phyloP scores from a whole-genome alignment of 1,140 invertebrate species.

The Pentalonia nigronervosa region DNA sequence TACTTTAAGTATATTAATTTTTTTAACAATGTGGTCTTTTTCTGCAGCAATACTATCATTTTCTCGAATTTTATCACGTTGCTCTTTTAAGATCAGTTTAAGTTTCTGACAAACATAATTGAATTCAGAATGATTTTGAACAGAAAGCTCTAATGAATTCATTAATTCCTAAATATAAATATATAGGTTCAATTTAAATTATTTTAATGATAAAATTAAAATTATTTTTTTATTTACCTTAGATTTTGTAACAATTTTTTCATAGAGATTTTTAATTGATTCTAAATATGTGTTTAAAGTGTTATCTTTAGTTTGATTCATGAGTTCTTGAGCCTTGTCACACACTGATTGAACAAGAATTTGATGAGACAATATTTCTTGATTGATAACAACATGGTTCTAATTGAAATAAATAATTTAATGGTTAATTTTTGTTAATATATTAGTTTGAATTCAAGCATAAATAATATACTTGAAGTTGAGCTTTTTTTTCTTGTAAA shows the following conservation, averaged over 20 bases:
- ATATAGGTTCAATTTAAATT: neutral
- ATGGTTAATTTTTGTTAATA: neutral
- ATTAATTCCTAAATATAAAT: conserved; percentile 70
- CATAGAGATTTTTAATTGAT: conserved; percentile 89
- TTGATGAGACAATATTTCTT: conserved; percentile 93
- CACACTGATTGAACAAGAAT: conserved; percentile 87
- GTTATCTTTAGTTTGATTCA: conserved; percentile 87
- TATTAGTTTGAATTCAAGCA: neutral
- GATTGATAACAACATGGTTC: conserved; percentile 93
- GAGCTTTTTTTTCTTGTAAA: conserved; percentile 91
- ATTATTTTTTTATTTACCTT: conserved; percentile 65
- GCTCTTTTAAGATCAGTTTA: conserved; percentile 80
- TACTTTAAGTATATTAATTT: conserved; percentile 74
- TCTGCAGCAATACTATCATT: conserved; percentile 83
- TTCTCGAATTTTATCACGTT: conserved; percentile 78
- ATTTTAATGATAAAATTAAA: neutral
- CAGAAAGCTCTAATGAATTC: conserved; percentile 83
- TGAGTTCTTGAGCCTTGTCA: conserved; percentile 88
- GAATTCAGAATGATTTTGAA: conserved; percentile 83
- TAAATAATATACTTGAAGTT: conserved; percentile 70
- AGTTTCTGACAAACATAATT: conserved; percentile 76
- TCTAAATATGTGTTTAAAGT: conserved; percentile 85
- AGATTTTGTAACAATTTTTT: conserved; percentile 86
- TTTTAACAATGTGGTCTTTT: conserved; percentile 78
- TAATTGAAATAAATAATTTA: conserved; percentile 63